phyloP scores from a whole-genome alignment of 1,140 invertebrate genomes.

The Drosophila cardini region DNA sequence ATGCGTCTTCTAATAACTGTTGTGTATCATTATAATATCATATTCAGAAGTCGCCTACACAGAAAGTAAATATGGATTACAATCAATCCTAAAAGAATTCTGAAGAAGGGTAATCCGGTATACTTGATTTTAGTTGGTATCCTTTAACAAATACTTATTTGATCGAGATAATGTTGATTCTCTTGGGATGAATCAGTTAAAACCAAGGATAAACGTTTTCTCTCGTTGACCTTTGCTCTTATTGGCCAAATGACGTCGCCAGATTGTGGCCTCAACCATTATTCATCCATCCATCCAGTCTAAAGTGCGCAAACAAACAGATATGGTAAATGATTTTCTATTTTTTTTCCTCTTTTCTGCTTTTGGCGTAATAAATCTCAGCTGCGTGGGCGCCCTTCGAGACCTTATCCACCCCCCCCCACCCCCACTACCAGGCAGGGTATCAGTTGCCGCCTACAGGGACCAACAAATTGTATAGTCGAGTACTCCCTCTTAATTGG shows the following conservation, averaged over 20 bases:
- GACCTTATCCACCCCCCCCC: neutral
- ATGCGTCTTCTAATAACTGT: too few species aligned
- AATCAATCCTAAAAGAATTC: too few species aligned
- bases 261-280: conserved; percentile 15
- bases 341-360: conserved; percentile 3
- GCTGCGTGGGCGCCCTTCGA: conserved; percentile 41
- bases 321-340: conserved; percentile 26
- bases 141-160: too few species aligned
- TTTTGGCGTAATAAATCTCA: conserved; percentile 46
- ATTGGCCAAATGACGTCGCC: conserved; percentile 29
- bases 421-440: too few species aligned
- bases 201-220: too few species aligned
- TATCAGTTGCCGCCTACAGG: conserved; percentile 16
- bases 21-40: too few species aligned
- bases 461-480: neutral
- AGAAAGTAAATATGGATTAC: too few species aligned
- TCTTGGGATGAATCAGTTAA: too few species aligned
- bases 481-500: conserved; percentile 34
- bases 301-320: conserved; percentile 35
- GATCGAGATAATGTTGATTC: too few species aligned
- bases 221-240: neutral
- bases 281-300: conserved; percentile 8
- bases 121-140: too few species aligned
- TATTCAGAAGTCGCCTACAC: too few species aligned
- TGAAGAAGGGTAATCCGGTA: too few species aligned